These are phyloP conservation scores for Phrynosoma platyrhinos DNA, from an alignment of 2,113 vertebrate species.

Conservation along the genomic window DNA sequence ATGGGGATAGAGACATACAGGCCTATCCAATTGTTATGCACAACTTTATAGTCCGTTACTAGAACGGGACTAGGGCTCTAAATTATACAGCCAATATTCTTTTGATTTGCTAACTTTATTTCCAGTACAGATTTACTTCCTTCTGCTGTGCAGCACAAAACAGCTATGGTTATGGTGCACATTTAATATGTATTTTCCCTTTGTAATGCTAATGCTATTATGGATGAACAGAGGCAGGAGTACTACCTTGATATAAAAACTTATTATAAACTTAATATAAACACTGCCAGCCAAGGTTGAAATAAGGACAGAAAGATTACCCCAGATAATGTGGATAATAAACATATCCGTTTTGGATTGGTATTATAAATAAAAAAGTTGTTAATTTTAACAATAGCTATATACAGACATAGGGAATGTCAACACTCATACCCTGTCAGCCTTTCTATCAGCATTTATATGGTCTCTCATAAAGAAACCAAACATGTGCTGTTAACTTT, in stretches of 20 bases:
- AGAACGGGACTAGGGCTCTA: background rate
- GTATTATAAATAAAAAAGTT: slow-evolving; percentile 75
- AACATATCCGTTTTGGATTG: slow-evolving; percentile 74
- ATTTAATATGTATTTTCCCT: background rate
- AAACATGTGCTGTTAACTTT: slow-evolving; percentile 62
- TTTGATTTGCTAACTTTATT: background rate
- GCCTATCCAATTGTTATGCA: background rate
- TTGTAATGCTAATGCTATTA: slow-evolving; percentile 14
- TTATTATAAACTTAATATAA: slow-evolving; percentile 37
- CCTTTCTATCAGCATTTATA: slow-evolving; percentile 73
- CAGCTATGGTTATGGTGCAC: background rate
- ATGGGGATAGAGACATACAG: background rate
- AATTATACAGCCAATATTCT: background rate
- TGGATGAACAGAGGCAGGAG: slow-evolving; percentile 23
- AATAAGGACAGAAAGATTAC: slow-evolving; percentile 69
- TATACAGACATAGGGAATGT: slow-evolving; percentile 69
- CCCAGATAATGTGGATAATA: slow-evolving; percentile 64
- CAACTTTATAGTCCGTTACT: background rate
- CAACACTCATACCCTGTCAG: slow-evolving; percentile 55
- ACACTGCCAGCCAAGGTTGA: slow-evolving; percentile 59
- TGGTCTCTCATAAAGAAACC: slow-evolving; percentile 64
- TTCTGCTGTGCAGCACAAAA: background rate
- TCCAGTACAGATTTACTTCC: background rate
- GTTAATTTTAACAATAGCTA: slow-evolving; percentile 72
- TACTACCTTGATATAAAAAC: slow-evolving; percentile 55